phyloP scores from a whole-genome alignment of 2,797 vertebrate genomes.

The Stomatorhinus walkeri region DNA sequence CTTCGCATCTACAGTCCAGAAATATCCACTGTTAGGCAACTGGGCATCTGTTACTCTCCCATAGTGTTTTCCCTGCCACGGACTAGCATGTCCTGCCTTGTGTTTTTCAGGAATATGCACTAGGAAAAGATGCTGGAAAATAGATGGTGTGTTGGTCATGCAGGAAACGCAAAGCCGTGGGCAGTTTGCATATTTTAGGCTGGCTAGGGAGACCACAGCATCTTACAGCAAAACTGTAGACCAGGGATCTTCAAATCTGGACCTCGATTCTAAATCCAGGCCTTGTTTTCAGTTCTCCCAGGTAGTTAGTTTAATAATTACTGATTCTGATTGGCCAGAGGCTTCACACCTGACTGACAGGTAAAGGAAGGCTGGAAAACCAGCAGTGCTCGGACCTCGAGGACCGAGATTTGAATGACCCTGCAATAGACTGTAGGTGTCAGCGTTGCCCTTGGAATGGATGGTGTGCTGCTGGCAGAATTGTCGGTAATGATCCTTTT shows the following conservation, averaged over 20 bases:
- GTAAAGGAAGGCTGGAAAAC: too few species aligned
- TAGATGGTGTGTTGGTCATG: neutral
- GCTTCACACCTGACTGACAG: too few species aligned
- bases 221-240: neutral
- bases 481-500: neutral
- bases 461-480: neutral
- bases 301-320: too few species aligned
- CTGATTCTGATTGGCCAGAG: too few species aligned
- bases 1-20: neutral
- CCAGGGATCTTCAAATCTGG: too few species aligned
- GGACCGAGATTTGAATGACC: too few species aligned
- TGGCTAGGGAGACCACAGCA: neutral
- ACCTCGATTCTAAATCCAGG: too few species aligned
- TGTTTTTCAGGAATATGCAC: neutral
- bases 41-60: neutral
- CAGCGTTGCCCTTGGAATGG: neutral
- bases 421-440: neutral
- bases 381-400: too few species aligned
- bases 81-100: neutral
- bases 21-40: neutral
- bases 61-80: neutral
- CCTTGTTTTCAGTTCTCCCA: too few species aligned
- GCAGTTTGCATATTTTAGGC: neutral
- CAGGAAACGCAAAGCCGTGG: neutral
- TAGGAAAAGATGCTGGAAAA: neutral